Evolutionary conservation across 2,888 invertebrate genomes (phyloP).

Genomic region (Drosophila meridiana): DNA sequence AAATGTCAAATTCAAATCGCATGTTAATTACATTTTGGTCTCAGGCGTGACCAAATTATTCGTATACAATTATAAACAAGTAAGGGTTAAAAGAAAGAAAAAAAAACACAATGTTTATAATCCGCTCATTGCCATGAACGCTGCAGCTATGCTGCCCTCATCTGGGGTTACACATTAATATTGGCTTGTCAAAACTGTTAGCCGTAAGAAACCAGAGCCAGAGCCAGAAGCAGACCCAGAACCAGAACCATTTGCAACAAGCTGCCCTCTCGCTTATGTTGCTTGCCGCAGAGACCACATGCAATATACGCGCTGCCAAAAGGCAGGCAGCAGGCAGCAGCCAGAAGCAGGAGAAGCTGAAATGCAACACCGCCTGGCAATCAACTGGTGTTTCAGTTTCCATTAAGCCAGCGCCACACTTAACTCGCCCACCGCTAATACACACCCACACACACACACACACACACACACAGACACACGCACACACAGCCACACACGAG

Average conservation of each 20-base stretch:
- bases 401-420: conserved; percentile 53
- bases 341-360: conserved; percentile 35
- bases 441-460: conserved; percentile 27
- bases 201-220: conserved; percentile 57
- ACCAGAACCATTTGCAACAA: conserved; percentile 33
- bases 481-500: conserved; percentile 28
- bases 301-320: conserved; percentile 59
- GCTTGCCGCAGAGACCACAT: conserved; percentile 66
- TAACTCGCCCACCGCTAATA: background rate
- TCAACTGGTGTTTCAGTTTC: conserved; percentile 83
- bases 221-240: conserved; percentile 40
- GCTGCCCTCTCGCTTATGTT: background rate
- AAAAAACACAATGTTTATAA: too few relatives aligned
- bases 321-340: conserved; percentile 30
- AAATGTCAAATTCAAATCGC: conserved; percentile 75
- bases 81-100: conserved; percentile 7
- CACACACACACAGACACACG: conserved; percentile 9
- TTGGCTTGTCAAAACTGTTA: conserved; percentile 63
- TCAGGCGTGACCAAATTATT: background rate
- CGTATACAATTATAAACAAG: background rate
- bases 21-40: conserved; percentile 69
- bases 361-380: conserved; percentile 67
- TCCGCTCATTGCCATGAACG: conserved; percentile 15
- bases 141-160: conserved; percentile 31
- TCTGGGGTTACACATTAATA: conserved; percentile 51